These are phyloP conservation scores for Limonius californicus DNA, from an alignment of 1,140 invertebrate genomes.

Conservation along the genomic window DNA sequence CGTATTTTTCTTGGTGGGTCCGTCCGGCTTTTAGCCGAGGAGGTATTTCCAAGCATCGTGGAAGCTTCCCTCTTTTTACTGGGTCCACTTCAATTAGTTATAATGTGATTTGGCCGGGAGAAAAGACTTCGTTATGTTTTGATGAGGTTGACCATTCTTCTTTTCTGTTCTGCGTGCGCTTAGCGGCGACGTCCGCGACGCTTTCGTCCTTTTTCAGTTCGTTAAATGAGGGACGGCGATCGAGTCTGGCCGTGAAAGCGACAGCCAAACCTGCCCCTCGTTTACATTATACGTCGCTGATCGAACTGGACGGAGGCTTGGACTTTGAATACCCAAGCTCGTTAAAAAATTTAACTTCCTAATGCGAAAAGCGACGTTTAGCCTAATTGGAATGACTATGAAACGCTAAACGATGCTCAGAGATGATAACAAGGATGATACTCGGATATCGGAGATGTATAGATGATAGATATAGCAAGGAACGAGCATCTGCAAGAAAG, in stretches of 20 bases:
- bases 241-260: too few species aligned
- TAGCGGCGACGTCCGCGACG: neutral
- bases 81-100: constrained; percentile 44
- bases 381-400: too few species aligned
- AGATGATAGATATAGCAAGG: too few species aligned
- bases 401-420: too few species aligned
- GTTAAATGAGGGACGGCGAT: too few species aligned
- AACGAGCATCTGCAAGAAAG: too few species aligned
- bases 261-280: too few species aligned
- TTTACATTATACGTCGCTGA: neutral
- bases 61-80: constrained; percentile 29
- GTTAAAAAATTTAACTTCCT: neutral
- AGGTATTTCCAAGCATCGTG: neutral
- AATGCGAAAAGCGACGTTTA: too few species aligned
- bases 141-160: constrained; percentile 43
- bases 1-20: constrained; percentile 8
- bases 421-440: too few species aligned
- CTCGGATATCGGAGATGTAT: too few species aligned
- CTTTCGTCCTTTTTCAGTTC: neutral
- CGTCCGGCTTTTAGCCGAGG: neutral
- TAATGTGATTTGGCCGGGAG: constrained; percentile 43
- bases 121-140: constrained; percentile 45
- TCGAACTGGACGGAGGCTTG: neutral
- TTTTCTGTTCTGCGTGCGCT: constrained; percentile 22
- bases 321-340: constrained; percentile 2